A percentile compares a stretch with the other conserved stretches of the same genome.
Conservation (phyloP, 1,140 invertebrate species). For the Schlechtendalia chinensis region DNA sequence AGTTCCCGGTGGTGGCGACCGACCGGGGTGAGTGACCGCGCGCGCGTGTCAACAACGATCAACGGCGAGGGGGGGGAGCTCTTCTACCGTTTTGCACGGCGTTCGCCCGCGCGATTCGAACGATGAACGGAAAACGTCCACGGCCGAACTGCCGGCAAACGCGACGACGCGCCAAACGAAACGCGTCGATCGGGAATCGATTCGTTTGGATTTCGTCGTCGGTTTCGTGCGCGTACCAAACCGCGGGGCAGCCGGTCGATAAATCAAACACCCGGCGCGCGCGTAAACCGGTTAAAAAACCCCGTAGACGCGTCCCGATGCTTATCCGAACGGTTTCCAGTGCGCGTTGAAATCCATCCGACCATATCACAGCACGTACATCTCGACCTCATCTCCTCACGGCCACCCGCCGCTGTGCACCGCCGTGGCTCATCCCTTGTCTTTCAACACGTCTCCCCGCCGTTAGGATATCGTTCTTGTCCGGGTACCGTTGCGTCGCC, state of each 20-base stretch:
- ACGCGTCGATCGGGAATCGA: background rate
- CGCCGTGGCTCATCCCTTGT: conserved; percentile 18
- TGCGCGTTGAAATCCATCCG: conserved; percentile 41
- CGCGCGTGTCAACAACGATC: no score
- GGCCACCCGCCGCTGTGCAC: conserved; percentile 35
- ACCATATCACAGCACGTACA: background rate
- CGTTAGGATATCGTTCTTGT: no score
- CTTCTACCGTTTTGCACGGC: no score
- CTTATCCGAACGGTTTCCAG: conserved; percentile 23
- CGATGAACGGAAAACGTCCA: no score
- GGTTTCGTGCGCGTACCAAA: background rate
- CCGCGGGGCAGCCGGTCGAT: conserved; percentile 14
- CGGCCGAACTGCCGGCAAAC: no score
- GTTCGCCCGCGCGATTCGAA: no score
- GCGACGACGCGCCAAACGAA: no score
- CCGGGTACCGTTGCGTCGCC: no score
- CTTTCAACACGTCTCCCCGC: conserved; percentile 36
- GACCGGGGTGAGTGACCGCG: conserved; percentile 80
- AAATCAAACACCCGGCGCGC: conserved; percentile 39
- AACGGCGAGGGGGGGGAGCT: no score
- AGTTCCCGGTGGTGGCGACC: conserved; percentile 90
- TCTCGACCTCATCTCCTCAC: conserved; percentile 1
- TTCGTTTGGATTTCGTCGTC: background rate
- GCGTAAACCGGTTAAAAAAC: conserved; percentile 48
- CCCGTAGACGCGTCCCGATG: conserved; percentile 28